Conservation (phyloP, 2,113 vertebrate genomes). For the Rafetus swinhoei region DNA sequence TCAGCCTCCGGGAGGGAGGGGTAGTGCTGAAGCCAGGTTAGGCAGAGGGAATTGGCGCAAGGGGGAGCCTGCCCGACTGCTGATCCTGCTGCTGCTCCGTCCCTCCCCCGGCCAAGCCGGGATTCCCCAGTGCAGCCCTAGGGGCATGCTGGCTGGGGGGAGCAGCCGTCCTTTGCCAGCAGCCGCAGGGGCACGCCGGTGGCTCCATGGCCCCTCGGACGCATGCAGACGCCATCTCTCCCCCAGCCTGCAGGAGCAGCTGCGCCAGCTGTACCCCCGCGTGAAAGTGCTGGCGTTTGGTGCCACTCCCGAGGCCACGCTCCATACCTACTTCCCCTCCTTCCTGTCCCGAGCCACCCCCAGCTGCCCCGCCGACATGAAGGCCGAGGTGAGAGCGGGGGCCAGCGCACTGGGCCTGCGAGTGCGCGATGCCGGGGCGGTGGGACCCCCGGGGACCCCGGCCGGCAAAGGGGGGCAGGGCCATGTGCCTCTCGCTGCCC, state of each 20-base stretch:
- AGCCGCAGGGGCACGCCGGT: too few relatives aligned
- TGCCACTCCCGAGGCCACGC: constrained; percentile 85
- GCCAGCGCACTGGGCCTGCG: too few relatives aligned
- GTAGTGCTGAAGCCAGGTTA: too few relatives aligned
- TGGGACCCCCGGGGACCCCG: too few relatives aligned
- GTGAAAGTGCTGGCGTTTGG: constrained; percentile 93
- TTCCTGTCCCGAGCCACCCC: constrained; percentile 93
- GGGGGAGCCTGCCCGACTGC: not conserved
- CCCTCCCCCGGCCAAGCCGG: not conserved
- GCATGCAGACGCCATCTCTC: not conserved
- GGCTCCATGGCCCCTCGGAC: too few relatives aligned
- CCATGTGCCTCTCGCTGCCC: not conserved
- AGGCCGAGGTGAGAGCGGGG: constrained; percentile 84
- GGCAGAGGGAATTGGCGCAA: too few relatives aligned
- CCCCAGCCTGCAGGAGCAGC: constrained; percentile 92
- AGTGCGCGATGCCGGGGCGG: too few relatives aligned
- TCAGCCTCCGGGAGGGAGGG: too few relatives aligned
- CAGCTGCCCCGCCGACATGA: constrained; percentile 88
- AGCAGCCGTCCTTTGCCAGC: too few relatives aligned
- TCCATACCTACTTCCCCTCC: constrained; percentile 95
- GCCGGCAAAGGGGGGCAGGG: too few relatives aligned
- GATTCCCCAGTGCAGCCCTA: too few relatives aligned
- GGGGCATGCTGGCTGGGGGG: not conserved
- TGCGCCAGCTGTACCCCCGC: constrained; percentile 90
- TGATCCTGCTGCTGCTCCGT: not conserved